Conservation (phyloP, 2,888 invertebrate species). For the Notodonta dromedarius region DNA sequence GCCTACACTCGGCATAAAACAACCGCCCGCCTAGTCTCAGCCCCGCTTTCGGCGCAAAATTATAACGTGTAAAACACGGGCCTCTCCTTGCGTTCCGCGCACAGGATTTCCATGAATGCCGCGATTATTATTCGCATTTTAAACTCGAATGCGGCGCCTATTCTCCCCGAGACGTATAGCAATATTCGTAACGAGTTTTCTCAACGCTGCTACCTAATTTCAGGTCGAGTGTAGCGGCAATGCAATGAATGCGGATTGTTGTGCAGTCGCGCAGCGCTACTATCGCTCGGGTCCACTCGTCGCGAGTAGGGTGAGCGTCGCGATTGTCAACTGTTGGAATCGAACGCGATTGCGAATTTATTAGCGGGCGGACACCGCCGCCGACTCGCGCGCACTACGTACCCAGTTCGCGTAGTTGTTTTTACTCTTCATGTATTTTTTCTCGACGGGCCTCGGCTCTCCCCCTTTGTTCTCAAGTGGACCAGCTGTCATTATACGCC, state of each 20-base stretch:
- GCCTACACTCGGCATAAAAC: constrained; percentile 80
- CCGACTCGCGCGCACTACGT: constrained; percentile 55
- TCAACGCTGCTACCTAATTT: constrained; percentile 78
- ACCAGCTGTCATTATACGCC: constrained; percentile 85
- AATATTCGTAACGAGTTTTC: constrained; percentile 84
- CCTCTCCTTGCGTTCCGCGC: constrained; percentile 80
- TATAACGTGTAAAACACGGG: constrained; percentile 79
- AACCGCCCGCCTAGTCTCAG: constrained; percentile 68
- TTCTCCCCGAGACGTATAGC: constrained; percentile 81
- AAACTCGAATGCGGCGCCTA: constrained; percentile 79
- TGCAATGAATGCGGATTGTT: constrained; percentile 41
- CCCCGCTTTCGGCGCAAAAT: constrained; percentile 81
- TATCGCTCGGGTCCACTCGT: constrained; percentile 57
- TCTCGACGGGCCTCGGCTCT: constrained; percentile 80
- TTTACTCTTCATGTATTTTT: constrained; percentile 82
- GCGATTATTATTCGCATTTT: constrained; percentile 84
- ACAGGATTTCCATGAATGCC: constrained; percentile 81
- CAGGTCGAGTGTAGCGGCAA: constrained; percentile 67
- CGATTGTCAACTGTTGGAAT: constrained; percentile 62
- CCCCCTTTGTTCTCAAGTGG: constrained; percentile 85
- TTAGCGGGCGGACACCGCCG: constrained; percentile 70
- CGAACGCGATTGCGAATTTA: constrained; percentile 82
- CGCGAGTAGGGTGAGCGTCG: constrained; percentile 53
- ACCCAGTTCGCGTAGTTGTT: constrained; percentile 73
- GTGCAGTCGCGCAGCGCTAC: constrained; percentile 38